Evolutionary conservation across 2,888 invertebrate genomes (phyloP), one percentile per base, ranked within the genome.

Genomic region (Diloba caeruleocephala): DNA sequence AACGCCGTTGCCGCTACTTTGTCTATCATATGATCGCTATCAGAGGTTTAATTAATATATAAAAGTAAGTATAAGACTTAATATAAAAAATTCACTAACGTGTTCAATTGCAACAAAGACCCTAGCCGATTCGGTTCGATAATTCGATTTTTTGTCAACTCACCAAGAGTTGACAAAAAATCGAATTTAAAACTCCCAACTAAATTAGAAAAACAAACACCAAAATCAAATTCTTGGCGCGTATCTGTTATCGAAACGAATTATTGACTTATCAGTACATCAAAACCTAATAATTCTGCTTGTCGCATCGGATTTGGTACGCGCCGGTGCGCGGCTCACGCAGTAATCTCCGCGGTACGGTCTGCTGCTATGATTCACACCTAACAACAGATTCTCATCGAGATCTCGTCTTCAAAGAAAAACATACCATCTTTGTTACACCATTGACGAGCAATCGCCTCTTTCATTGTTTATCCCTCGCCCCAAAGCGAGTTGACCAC

Each of bases 391-490:
- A 81, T 87, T 85, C 87, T 85, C 85, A 81, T 84, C 82, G 78
- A 85, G 80, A 82, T 81, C 84, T 85, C 86, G 84, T 82, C 85
- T 81, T 82, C 80, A 76, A 84, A 89, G 74, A 89, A 90, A 90
- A 92, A 91, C 89, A 90, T 91, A 91, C 86, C 79, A 82, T 87
- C 87, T 87, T 88, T 87, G 89, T 89, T 88, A 89, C 86, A 84
- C 83, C 82, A 87, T 84, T 86, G 88, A 86, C 84, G 84, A 84
- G 89, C 90, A 91, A 92, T 92, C 92, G 90, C 85, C 87, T 88
- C 87, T 84, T 83, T 87, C 85, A 93, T 93, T 92, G 92, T 93
- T 92, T 93, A 91, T 91, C 82, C 85, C 87, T 84, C 87, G 85
- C 76, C 81, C 85, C 82, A 85, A 87, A 88, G 89, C 84, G 86